Evolutionary conservation across 2,797 vertebrate species (phyloP).

Genomic region (Pangasius mekongensis): DNA sequence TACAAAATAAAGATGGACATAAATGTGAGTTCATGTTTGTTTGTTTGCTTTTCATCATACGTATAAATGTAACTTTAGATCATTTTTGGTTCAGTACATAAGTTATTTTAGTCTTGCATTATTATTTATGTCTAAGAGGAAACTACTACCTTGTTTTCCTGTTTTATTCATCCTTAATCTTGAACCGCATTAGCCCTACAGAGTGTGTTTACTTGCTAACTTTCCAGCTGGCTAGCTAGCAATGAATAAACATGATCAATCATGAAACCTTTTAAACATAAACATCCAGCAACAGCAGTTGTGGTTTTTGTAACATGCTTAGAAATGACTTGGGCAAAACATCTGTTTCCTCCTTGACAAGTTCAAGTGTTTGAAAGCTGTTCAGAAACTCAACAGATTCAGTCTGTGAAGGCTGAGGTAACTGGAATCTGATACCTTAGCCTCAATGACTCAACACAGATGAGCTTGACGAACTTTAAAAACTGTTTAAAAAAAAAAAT

Average conservation of each 20-base stretch:
- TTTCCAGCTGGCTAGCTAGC: neutral
- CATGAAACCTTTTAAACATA: neutral
- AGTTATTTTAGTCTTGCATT: neutral
- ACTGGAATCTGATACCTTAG: too few relatives aligned
- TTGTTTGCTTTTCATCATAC: neutral
- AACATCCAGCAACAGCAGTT: neutral
- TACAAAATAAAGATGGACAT: constrained; percentile 37
- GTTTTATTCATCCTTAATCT: neutral
- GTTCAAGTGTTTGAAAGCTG: neutral
- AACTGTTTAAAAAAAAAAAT: neutral
- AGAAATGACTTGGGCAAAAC: neutral
- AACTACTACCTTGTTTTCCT: neutral
- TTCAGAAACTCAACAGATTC: neutral
- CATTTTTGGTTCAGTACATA: neutral
- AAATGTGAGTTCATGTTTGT: neutral
- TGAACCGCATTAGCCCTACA: neutral
- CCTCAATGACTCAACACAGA: too few relatives aligned
- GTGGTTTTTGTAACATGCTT: neutral
- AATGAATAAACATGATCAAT: neutral
- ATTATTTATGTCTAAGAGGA: neutral
- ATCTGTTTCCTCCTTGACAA: neutral
- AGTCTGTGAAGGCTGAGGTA: neutral
- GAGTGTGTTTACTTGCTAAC: neutral
- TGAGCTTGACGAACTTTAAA: neutral
- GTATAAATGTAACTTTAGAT: neutral